Evolutionary conservation across 2,797 vertebrate species (phyloP), one percentile per base, ranked within the genome.

Genomic region (Enteromius afrohamiltoni): DNA sequence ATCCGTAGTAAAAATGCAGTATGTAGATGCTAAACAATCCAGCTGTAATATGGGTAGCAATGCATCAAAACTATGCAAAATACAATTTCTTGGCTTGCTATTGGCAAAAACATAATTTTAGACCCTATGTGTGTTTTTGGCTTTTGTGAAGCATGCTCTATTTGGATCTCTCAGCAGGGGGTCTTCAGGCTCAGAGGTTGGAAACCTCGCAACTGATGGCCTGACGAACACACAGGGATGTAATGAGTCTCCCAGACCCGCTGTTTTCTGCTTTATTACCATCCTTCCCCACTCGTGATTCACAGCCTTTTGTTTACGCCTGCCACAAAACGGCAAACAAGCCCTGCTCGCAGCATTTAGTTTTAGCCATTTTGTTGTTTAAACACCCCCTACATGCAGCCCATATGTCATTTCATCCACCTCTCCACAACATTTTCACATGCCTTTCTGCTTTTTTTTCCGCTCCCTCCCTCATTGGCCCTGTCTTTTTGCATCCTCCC

Each of bases 311-410:
- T 78, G 77, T 86, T 16, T n/a, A 23, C 1, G 47, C 29, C 34
- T 26, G 62, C 62, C 4, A 76, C 42, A 53, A 70, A 69, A 40
- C 19, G 29, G 19, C 16, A 53, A 76, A 74, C 37, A 67, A 71
- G 13, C 78, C 26, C 14, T 21, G 53, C 42, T 40, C 8, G 10
- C 40, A 37, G 29, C 49, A n/a, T 84, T 84, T 84, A 45, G 31
- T 86, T 76, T 85, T 37, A 29, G 19, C 21, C 14, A 31, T 80
- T 73, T 45, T 42, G 37, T 87, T 88, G 81, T 87, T 83, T 86
- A 85, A 69, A 21, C 84, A 79, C 89, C 93, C 91, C 91, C 14
- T 42, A 31, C 79, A 53, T 67, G 26, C 55, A 85, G 83, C 78
- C 53, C 81, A 83, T 67, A 74, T 81, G 77, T 83, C 85, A 79